These are phyloP conservation scores for Mionectes macconnelli DNA, from an alignment of 2,113 vertebrate genomes.

Conservation along the genomic window DNA sequence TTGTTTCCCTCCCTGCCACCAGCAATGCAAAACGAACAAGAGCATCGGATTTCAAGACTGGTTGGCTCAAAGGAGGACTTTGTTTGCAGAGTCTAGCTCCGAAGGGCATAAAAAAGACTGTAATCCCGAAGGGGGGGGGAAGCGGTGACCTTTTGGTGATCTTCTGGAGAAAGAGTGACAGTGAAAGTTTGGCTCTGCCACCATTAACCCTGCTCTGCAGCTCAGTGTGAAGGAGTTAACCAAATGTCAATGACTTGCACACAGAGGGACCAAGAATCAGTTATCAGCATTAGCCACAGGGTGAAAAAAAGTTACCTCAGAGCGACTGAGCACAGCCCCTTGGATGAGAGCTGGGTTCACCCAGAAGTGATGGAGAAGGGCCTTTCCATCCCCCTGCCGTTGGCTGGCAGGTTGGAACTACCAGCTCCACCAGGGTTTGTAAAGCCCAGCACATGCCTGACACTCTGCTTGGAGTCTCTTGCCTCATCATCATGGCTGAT, in stretches of 20 bases:
- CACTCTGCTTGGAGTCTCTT: not conserved
- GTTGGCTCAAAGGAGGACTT: slow-evolving; percentile 43
- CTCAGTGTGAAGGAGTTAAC: not conserved
- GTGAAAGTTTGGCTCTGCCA: not conserved
- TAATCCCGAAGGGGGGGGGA: not conserved
- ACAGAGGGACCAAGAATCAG: not conserved
- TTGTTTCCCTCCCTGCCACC: slow-evolving; percentile 10
- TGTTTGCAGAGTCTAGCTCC: not conserved
- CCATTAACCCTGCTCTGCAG: not conserved
- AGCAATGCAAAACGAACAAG: slow-evolving; percentile 24
- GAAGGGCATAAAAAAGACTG: not conserved
- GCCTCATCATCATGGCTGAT: too few species aligned
- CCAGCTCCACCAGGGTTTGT: rapidly evolving
- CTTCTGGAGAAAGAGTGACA: not conserved
- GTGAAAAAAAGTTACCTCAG: not conserved
- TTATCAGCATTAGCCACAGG: not conserved
- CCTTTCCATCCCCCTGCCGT: not conserved
- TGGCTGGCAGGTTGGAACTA: not conserved
- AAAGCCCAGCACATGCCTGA: not conserved
- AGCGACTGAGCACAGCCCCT: not conserved
- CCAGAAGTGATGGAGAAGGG: not conserved
- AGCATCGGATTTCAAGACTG: slow-evolving; percentile 29
- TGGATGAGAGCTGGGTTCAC: rapidly evolving
- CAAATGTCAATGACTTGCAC: not conserved
- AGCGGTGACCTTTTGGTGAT: not conserved